These are phyloP conservation scores for Pseudochaenichthys georgianus DNA, from an alignment of 2,797 vertebrate species.

Conservation along the genomic window DNA sequence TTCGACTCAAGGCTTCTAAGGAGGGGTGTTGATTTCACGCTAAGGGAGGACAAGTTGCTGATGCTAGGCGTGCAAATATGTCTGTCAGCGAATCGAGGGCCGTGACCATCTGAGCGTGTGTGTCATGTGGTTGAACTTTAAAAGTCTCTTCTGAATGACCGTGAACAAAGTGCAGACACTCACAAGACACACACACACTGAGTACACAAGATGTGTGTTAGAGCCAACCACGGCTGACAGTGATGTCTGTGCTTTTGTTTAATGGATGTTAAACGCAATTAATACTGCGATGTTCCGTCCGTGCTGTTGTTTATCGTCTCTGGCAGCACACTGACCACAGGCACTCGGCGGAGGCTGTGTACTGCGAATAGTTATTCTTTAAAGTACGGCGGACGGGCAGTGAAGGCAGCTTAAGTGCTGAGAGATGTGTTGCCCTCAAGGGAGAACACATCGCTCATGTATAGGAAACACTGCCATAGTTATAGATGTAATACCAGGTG, in stretches of 20 bases:
- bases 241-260: conserved; percentile 49
- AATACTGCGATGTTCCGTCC: conserved; percentile 54
- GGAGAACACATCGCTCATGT: neutral
- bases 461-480: neutral
- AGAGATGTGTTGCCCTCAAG: conserved; percentile 19
- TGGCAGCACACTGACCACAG: conserved; percentile 67
- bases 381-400: conserved; percentile 39
- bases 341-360: conserved; percentile 63
- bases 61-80: conserved; percentile 33
- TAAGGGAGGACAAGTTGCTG: neutral
- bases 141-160: conserved; percentile 25
- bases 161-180: conserved; percentile 16
- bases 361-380: conserved; percentile 36
- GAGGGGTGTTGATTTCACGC: neutral
- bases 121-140: conserved; percentile 29
- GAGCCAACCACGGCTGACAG: conserved; percentile 34
- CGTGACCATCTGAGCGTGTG: conserved; percentile 20
- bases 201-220: conserved; percentile 34
- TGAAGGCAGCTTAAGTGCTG: conserved; percentile 48
- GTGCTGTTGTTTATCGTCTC: conserved; percentile 65
- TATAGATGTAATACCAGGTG: too few relatives aligned
- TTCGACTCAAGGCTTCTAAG: neutral
- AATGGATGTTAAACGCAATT: conserved; percentile 70
- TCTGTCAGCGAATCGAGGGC: conserved; percentile 29
- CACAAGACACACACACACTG: conserved; percentile 25